These are phyloP conservation scores for Rhingia rostrata DNA, from an alignment of 2,888 invertebrate genomes.

Conservation along the genomic window DNA sequence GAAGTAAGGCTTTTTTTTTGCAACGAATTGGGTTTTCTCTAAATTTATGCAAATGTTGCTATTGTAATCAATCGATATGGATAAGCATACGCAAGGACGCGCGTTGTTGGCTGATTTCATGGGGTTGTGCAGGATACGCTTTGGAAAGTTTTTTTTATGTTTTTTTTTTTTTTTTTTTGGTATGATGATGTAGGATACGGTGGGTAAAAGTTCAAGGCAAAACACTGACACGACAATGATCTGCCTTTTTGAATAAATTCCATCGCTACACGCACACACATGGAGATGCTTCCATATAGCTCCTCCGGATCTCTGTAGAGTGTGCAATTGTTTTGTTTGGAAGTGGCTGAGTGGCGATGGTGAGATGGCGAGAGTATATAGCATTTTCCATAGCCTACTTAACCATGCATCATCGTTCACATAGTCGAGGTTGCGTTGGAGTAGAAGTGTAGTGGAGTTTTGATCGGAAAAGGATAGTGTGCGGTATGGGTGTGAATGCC, in stretches of 20 bases:
- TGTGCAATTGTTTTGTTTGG: constrained; percentile 29
- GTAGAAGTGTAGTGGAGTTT: background rate
- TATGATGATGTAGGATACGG: background rate
- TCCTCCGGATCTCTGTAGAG: background rate
- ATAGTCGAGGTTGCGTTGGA: background rate
- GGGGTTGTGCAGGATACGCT: constrained; percentile 1
- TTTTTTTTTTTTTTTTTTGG: background rate
- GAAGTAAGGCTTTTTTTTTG: constrained; percentile 1
- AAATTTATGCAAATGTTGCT: constrained; percentile 41
- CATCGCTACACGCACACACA: background rate
- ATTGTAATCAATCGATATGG: constrained; percentile 58
- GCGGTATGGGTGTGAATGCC: constrained; percentile 3
- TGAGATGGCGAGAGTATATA: background rate
- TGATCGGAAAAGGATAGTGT: background rate
- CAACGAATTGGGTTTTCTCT: background rate
- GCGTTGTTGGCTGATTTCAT: constrained; percentile 3
- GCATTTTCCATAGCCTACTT: constrained; percentile 5
- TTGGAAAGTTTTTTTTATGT: background rate
- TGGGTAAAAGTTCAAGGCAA: constrained; percentile 58
- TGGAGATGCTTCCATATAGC: background rate
- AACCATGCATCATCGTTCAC: constrained; percentile 28
- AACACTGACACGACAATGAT: constrained; percentile 29
- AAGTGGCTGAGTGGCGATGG: constrained; percentile 3
- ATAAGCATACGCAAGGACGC: constrained; percentile 4
- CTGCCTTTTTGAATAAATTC: constrained; percentile 25